Evolutionary conservation across 2,888 invertebrate genomes (phyloP).

Genomic region (Adelphocoris suturalis): DNA sequence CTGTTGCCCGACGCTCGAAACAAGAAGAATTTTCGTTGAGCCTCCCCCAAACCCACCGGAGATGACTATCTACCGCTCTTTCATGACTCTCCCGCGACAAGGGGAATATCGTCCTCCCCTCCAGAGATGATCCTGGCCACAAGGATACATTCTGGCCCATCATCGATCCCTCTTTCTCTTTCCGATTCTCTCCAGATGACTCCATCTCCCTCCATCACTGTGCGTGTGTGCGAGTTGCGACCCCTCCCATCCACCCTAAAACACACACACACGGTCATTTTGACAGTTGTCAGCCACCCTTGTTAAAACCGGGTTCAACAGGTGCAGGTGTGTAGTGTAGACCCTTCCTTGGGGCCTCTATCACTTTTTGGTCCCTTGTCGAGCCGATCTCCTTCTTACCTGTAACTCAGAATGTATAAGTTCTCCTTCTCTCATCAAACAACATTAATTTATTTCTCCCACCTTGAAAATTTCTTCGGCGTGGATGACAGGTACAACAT

Average conservation of each 20-base stretch:
- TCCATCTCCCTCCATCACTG: slow-evolving; percentile 25
- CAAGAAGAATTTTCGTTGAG: not conserved
- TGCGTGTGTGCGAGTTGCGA: not conserved
- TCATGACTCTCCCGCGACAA: slow-evolving; percentile 8
- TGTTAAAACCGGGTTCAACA: slow-evolving; percentile 67
- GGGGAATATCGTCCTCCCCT: not conserved
- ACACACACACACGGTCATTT: slow-evolving; percentile 41
- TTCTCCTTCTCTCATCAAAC: too few relatives aligned
- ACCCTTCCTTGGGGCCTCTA: not conserved
- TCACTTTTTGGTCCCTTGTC: not conserved
- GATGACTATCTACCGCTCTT: slow-evolving; percentile 49
- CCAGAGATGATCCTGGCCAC: not conserved
- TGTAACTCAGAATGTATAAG: not conserved
- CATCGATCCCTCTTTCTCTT: not conserved
- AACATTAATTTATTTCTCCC: too few relatives aligned
- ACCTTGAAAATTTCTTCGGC: too few relatives aligned
- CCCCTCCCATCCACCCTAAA: not conserved
- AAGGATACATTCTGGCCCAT: not conserved
- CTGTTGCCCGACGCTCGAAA: not conserved
- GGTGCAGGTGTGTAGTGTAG: slow-evolving; percentile 57
- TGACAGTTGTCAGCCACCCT: slow-evolving; percentile 70
- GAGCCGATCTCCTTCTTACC: slow-evolving; percentile 8
- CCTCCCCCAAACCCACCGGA: not conserved
- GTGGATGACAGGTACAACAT: too few relatives aligned
- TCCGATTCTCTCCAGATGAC: not conserved